Evolutionary conservation across 2,113 vertebrate species (phyloP), one percentile per base, ranked within the genome.

Genomic region (Salvelinus sp.): DNA sequence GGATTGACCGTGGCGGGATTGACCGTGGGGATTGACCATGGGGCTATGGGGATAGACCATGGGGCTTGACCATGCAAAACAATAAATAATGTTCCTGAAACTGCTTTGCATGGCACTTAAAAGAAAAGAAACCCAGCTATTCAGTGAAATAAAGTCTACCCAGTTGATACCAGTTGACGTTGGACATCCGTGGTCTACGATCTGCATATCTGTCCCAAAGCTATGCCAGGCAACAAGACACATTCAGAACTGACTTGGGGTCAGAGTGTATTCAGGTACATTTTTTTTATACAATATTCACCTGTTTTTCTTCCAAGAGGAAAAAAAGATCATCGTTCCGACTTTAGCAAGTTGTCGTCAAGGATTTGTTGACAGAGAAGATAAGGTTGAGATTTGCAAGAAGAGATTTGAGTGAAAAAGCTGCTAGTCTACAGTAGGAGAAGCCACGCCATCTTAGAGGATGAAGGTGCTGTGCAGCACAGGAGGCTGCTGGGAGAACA

Each of bases 11-110:
- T 27, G 28, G 28, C n/a, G n/a, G 28, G 28, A 3, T 30, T 30
- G 28, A 30, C 28, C 28, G 0, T 1, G 28, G 28, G 28, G 28
- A 4, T 30, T 27, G 2, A 27, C 27, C 27, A 27, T 27, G 28
- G 28, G 28, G 28, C 28, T 28, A 0, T 0, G 28, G 28, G 28
- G 28, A 3, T 28, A 4, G 28, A 28, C 28, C 28, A 28, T 92
- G 92, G 90, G 90, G 85, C 86, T 84, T 78, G 82, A 91, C 84
- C 92, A 91, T 93, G 93, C 93, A 93, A 92, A 93, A 87, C 82
- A 88, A 91, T 91, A 88, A 92, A 91, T 89, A 88, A 86, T 82
- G 76, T 82, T 86, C 86, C 76, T 84, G 83, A 88, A 86, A 60
- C 76, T 76, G 79, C 79, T 86, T 82, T 79, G 85, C 85, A 89